Evolutionary conservation across 1,140 invertebrate species (phyloP).

Genomic region (Zaprionus inermis): DNA sequence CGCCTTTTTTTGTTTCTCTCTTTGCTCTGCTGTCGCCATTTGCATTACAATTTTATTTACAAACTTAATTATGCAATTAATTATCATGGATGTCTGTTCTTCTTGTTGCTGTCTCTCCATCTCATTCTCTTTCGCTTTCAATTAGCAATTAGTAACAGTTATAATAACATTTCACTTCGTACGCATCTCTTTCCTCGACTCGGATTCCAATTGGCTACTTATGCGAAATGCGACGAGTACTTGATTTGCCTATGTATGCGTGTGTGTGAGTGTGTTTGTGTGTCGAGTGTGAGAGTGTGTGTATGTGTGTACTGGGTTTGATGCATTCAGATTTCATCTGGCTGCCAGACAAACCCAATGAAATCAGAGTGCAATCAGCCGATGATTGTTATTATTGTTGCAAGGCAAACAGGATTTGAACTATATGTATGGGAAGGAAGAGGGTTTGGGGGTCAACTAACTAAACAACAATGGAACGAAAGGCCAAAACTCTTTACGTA

Average conservation of each 20-base stretch:
- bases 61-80: slow-evolving; percentile 79
- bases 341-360: slow-evolving; percentile 13
- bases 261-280: slow-evolving; percentile 1
- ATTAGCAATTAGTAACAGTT: slow-evolving; percentile 76
- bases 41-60: slow-evolving; percentile 75
- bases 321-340: slow-evolving; percentile 41
- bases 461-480: slow-evolving; percentile 6
- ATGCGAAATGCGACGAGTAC: slow-evolving; percentile 49
- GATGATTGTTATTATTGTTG: slow-evolving; percentile 3
- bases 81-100: slow-evolving; percentile 42
- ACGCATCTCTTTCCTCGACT: slow-evolving; percentile 14
- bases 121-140: slow-evolving; percentile 35
- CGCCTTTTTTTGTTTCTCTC: slow-evolving; percentile 20
- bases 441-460: not conserved
- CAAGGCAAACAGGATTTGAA: slow-evolving; percentile 6
- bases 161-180: slow-evolving; percentile 55
- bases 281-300: not conserved
- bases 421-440: not conserved
- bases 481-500: slow-evolving; percentile 14
- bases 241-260: slow-evolving; percentile 16
- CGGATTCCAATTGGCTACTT: slow-evolving; percentile 65
- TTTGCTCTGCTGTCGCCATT: slow-evolving; percentile 52
- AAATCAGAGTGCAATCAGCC: slow-evolving; percentile 24
- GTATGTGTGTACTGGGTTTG: slow-evolving; percentile 5
- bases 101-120: slow-evolving; percentile 30